phyloP scores from a whole-genome alignment of 1,140 invertebrate species.

The Pseudomyrmex cubaensis region DNA sequence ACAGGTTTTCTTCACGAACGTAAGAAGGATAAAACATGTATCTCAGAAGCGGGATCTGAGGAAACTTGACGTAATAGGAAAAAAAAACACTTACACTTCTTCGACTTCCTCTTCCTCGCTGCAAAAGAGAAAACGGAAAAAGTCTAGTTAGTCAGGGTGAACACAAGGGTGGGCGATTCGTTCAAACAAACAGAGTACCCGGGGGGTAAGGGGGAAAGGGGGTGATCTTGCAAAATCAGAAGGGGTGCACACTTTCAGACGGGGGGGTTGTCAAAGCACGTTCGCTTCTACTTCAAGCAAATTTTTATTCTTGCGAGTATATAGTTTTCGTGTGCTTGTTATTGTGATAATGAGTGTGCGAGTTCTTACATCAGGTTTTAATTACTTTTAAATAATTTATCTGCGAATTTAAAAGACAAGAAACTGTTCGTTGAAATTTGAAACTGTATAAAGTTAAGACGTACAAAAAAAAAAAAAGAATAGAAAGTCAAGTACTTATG shows the following conservation, averaged over 20 bases:
- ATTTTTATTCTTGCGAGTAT: background rate
- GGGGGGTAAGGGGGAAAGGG: background rate
- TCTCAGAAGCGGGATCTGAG: background rate
- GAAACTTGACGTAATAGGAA: background rate
- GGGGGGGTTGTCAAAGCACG: background rate
- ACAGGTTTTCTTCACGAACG: conserved; percentile 43
- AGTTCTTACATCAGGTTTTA: too few species aligned
- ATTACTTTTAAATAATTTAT: too few species aligned
- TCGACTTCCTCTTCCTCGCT: conserved; percentile 83
- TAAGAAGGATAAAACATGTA: conserved; percentile 49
- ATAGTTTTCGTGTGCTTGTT: background rate
- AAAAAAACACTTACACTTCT: conserved; percentile 81
- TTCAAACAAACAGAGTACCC: conserved; percentile 18
- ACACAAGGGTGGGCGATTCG: conserved; percentile 4
- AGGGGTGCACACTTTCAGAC: background rate
- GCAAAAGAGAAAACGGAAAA: conserved; percentile 78
- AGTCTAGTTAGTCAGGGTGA: conserved; percentile 70
- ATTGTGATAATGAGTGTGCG: too few species aligned
- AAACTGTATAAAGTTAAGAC: too few species aligned
- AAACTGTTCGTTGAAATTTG: too few species aligned
- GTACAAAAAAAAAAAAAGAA: background rate
- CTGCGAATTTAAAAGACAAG: too few species aligned
- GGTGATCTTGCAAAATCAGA: background rate
- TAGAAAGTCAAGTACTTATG: background rate
- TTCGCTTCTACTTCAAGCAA: background rate